Percentiles rank a stretch among this genome's conserved stretches.
Conservation (phyloP, 2,797 vertebrate species). For the Fistularia commersonii region DNA sequence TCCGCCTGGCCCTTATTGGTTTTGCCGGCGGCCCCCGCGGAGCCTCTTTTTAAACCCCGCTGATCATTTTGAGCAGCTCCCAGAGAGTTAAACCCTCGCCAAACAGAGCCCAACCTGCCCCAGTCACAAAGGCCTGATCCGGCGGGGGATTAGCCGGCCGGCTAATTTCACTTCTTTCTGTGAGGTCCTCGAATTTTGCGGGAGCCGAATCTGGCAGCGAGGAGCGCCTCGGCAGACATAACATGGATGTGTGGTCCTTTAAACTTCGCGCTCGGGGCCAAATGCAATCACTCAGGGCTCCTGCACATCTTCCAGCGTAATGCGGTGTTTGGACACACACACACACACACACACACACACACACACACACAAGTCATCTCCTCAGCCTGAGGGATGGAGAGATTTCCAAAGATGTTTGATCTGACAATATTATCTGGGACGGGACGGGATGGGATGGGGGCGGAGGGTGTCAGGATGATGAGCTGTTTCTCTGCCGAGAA, state of each 20-base stretch:
- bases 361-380: constrained; percentile 7
- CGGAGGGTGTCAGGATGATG: too few relatives aligned
- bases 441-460: too few relatives aligned
- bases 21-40: constrained; percentile 63
- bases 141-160: constrained; percentile 72
- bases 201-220: constrained; percentile 57
- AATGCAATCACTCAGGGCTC: constrained; percentile 29
- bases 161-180: constrained; percentile 80
- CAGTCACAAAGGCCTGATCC: constrained; percentile 77
- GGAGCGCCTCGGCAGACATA: constrained; percentile 63
- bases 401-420: constrained; percentile 22
- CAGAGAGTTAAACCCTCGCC: constrained; percentile 75
- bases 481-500: too few relatives aligned
- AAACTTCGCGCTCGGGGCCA: constrained; percentile 22
- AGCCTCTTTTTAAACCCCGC: constrained; percentile 72
- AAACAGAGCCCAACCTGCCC: constrained; percentile 81
- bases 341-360: not conserved
- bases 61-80: constrained; percentile 76
- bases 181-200: constrained; percentile 77
- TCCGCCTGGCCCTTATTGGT: constrained; percentile 65
- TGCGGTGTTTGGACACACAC: constrained; percentile 28
- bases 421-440: constrained; percentile 8
- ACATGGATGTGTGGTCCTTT: constrained; percentile 61
- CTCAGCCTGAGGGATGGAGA: constrained; percentile 6
- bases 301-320: constrained; percentile 18